Evolutionary conservation across 30 jellyfish, hydroid and myxozoan species (phyloP), one percentile per base, ranked within the genome.

Genomic region (Cassiopea xamachana): DNA sequence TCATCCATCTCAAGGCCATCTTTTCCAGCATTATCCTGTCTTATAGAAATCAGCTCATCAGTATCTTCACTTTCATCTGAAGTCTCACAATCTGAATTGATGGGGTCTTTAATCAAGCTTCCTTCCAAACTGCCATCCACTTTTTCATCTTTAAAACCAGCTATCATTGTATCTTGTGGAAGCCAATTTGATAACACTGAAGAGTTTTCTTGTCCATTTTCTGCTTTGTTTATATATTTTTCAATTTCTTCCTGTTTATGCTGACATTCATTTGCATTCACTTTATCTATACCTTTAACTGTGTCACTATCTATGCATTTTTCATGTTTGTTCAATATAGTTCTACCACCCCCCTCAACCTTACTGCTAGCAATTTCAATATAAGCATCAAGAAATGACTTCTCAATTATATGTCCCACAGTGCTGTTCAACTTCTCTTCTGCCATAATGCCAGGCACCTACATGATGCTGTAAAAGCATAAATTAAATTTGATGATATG

Each of bases 321-420:
- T 13, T 49, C 27, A 27, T 49, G 2, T 1, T 27, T 16, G 48
- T 18, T 39, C 3, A 16, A 47, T 27, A 15, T 27, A 49, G n/a
- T 49, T 39, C 81, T 27, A 16, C 16, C 62, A 2, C 45, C 81
- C 48, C 14, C 81, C 17, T 46, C 68, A 13, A 50, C 8, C 2
- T 61, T 71, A 3, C 39, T 51, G 48, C 61, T 39, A 8, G 72
- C 77, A 70, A 84, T 59, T 3, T 73, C 85, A 27, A 84, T 51
- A 17, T 84, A 72, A 14, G 92, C 92, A 84, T 84, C 86, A 84
- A 69, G 46, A 61, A 76, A 17, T 47, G 84, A 45, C 39, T 71
- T 84, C 71, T 84, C 85, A 15, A 72, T 79, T 5, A 84, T 4
- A 1, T 1, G n/a, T 14, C 17, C 46, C 48, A 60, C 78, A 73